Percentiles rank a stretch among this genome's conserved stretches.
These are phyloP conservation scores for Pristionchus arcanus DNA, from an alignment of 2,888 invertebrate species.

Conservation along the genomic window DNA sequence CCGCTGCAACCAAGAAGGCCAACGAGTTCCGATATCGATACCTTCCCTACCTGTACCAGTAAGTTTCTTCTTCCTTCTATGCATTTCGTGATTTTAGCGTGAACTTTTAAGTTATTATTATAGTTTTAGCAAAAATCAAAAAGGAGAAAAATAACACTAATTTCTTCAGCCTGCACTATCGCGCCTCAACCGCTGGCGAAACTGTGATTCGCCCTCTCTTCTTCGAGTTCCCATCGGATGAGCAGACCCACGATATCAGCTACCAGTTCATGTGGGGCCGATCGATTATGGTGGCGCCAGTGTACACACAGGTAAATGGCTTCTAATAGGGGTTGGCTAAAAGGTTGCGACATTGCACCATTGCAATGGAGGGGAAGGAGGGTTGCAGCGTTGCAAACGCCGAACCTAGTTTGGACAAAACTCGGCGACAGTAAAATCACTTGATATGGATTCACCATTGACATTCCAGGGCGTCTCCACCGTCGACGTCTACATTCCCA, in stretches of 20 bases:
- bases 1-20: conserved; percentile 73
- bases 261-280: conserved; percentile 75
- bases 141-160: background rate
- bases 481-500: conserved; percentile 79
- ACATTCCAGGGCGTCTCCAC: conserved; percentile 61
- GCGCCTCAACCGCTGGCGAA: conserved; percentile 66
- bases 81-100: too few species aligned
- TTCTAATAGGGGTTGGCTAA: too few species aligned
- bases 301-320: conserved; percentile 59
- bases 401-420: too few species aligned
- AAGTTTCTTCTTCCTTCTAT: too few species aligned
- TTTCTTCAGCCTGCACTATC: conserved; percentile 70
- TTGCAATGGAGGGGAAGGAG: too few species aligned
- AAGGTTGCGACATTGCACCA: too few species aligned
- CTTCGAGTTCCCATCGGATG: conserved; percentile 70
- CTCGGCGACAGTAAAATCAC: too few species aligned
- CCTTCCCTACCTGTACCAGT: too few species aligned
- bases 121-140: too few species aligned
- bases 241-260: conserved; percentile 48
- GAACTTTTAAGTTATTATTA: too few species aligned
- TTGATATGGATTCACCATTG: too few species aligned
- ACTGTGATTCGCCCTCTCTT: conserved; percentile 74
- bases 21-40: conserved; percentile 71
- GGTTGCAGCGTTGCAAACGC: too few species aligned
- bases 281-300: conserved; percentile 73